A percentile compares a stretch with the other conserved stretches of the same genome.
Evolutionary conservation across 2,888 invertebrate species (phyloP).

Genomic region (Lochmaea capreae): DNA sequence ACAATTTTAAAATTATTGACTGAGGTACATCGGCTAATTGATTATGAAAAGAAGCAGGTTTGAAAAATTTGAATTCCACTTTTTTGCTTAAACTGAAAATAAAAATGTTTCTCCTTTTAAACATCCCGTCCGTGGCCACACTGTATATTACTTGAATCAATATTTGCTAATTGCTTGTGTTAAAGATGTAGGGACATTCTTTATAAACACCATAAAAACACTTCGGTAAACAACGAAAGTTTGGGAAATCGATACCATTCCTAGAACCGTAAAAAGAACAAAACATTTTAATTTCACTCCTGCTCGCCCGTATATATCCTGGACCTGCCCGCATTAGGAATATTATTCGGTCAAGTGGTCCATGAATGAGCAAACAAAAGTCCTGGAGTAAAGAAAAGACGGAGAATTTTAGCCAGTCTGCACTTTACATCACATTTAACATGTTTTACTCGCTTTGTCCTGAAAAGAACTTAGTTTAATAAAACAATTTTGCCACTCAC

Average conservation of each 20-base stretch:
- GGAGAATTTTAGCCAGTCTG: conserved; percentile 38
- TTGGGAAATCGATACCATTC: conserved; percentile 25
- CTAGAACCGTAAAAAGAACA: conserved; percentile 25
- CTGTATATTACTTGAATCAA: too few species aligned
- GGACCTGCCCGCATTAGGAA: conserved; percentile 44
- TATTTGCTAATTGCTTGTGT: neutral
- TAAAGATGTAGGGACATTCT: neutral
- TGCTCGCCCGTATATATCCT: conserved; percentile 39
- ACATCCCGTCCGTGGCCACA: too few species aligned
- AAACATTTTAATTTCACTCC: conserved; percentile 44
- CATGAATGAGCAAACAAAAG: conserved; percentile 49
- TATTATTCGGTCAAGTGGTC: conserved; percentile 49
- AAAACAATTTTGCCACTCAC: too few species aligned
- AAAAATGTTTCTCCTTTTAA: too few species aligned
- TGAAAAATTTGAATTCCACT: too few species aligned
- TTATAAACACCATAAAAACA: neutral
- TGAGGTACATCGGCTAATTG: too few species aligned
- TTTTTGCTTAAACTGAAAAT: too few species aligned
- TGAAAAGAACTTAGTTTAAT: too few species aligned
- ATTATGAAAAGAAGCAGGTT: too few species aligned
- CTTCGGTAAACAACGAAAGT: conserved; percentile 13
- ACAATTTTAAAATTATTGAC: too few species aligned
- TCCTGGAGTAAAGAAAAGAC: conserved; percentile 36
- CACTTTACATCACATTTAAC: conserved; percentile 42
- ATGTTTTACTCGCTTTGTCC: conserved; percentile 1